Conservation (phyloP, 1,140 invertebrate genomes). For the Zaprionus ornatus region DNA sequence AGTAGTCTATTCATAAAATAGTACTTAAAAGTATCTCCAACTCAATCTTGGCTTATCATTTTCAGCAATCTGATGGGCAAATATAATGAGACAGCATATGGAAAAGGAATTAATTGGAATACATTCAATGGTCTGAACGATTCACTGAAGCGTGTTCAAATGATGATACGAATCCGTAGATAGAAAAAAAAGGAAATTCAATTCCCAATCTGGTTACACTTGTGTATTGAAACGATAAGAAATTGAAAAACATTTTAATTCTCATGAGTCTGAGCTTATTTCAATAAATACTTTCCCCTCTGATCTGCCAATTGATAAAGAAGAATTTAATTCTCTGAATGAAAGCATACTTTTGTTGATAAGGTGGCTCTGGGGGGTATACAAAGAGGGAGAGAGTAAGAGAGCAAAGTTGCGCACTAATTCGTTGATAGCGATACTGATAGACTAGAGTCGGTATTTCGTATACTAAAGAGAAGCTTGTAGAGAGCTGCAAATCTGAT, state of each 20-base stretch:
- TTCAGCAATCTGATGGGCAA: slow-evolving; percentile 43
- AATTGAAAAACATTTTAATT: not conserved
- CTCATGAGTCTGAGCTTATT: not conserved
- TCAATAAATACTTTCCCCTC: not conserved
- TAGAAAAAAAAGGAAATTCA: not conserved
- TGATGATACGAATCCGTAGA: slow-evolving; percentile 33
- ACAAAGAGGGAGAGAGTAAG: not conserved
- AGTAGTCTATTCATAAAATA: not conserved
- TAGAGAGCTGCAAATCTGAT: not conserved
- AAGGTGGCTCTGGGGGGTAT: not conserved
- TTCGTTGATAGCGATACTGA: not conserved
- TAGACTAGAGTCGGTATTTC: too few relatives aligned
- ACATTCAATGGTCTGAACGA: slow-evolving; percentile 17
- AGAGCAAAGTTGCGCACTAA: not conserved
- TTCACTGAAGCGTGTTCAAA: slow-evolving; percentile 28
- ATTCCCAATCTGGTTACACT: not conserved
- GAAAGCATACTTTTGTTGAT: not conserved
- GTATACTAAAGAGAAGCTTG: not conserved
- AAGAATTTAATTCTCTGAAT: not conserved
- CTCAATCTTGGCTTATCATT: not conserved
- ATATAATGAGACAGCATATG: slow-evolving; percentile 37
- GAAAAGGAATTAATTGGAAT: slow-evolving; percentile 37
- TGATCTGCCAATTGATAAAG: not conserved
- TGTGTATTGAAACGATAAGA: too few relatives aligned
- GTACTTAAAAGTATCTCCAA: not conserved